Base-by-base conservation (phyloP, 2,888 invertebrate genomes). In the Epicampocera succincta region DNA sequence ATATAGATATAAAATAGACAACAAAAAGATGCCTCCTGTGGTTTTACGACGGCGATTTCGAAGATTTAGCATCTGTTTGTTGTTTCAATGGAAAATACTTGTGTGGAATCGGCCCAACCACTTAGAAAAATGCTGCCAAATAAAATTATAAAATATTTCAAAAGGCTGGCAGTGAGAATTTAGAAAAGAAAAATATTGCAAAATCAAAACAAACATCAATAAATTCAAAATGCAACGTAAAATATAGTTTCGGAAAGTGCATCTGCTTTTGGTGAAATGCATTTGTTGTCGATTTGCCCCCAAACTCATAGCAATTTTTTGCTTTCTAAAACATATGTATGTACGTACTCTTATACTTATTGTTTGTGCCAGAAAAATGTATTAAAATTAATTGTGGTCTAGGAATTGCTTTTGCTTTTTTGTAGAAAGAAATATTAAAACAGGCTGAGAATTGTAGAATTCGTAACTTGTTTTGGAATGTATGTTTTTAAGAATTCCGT, bases 181-280 rank as follows among this genome's bases (percentile, higher is more conserved):
- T 5, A 33, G 33, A 21, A 5, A 13, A 54, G 21, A 9, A 19
- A 12, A 78, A 44, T 58, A 60, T 79, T 79, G 78, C 78, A 46
- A 79, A 78, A 79, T 61, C 52, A 66, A 78, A 72, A 72, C 66
- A 78, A 78, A 78, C 71, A 72, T 13, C 29, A 65, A 65, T 58
- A 17, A 42, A 58, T 58, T 58, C 6, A 42, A 21, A 48, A 38
- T 40, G 63, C 58, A 48, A 56, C 13, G n/a, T n/a, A n/a, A n/a
- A n/a, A n/a, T 33, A 46, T 33, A 12, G 42, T 0, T 12, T 15
- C 19, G 65, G 66, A 74, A 58, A 66, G 12, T 48, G 66, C 74
- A 74, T 58, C 29, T 74, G 58, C 50, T 48, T 44, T 40, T 15
- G 15, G 9, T 19, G 17, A 54, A 63, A n/a, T 38, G 29, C 9